phyloP scores from a whole-genome alignment of 2,888 invertebrate species.

The Pollenia labialis region DNA sequence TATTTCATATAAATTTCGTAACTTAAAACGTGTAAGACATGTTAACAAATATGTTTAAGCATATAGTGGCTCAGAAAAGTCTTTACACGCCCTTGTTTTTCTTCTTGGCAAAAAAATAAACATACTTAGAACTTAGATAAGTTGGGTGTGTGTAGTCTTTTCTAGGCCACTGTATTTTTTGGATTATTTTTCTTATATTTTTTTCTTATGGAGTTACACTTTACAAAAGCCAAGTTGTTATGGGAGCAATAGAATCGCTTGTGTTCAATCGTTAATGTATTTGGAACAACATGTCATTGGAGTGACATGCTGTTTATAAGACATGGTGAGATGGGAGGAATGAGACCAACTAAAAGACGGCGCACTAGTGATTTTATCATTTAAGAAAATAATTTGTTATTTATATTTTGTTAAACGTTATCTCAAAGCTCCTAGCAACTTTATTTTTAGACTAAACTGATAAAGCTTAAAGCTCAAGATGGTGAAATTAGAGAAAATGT shows the following conservation, averaged over 20 bases:
- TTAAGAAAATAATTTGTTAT: no score
- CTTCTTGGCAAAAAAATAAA: no score
- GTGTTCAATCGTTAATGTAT: slow-evolving; percentile 36
- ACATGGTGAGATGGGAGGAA: background rate
- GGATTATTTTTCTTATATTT: slow-evolving; percentile 31
- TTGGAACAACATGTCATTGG: slow-evolving; percentile 58
- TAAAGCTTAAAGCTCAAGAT: no score
- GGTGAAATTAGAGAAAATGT: no score
- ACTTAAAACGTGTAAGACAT: slow-evolving; percentile 47
- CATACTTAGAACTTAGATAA: no score
- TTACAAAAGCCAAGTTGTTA: background rate
- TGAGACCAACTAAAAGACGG: slow-evolving; percentile 10
- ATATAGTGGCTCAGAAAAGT: background rate
- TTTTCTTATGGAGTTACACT: background rate
- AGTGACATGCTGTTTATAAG: slow-evolving; percentile 10
- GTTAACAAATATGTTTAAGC: slow-evolving; percentile 60
- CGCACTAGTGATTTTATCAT: background rate
- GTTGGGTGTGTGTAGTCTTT: no score
- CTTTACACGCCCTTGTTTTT: no score
- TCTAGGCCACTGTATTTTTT: background rate
- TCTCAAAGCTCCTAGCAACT: no score
- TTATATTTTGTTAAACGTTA: no score
- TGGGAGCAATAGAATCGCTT: slow-evolving; percentile 18
- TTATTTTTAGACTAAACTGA: no score
- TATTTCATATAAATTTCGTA: slow-evolving; percentile 44